Base-by-base conservation (phyloP, 1,140 invertebrate species). In the Drosophila sulfurigaster region DNA sequence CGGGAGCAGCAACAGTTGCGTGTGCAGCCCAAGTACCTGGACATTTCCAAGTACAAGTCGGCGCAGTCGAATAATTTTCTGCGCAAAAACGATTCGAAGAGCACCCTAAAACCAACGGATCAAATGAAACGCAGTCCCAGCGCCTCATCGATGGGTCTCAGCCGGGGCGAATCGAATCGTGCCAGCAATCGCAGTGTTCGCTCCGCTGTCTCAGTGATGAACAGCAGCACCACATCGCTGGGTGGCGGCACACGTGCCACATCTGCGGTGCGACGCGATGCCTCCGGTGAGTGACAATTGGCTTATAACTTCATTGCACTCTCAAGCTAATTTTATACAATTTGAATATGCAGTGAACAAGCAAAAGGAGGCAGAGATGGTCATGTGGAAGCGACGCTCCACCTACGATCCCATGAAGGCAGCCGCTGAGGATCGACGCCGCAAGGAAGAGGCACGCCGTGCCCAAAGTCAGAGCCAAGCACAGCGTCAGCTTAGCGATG, bases 341-440 rank as follows among this genome's bases (percentile, higher is more conserved):
- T 16, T 48, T 48, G 1, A 0, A 38, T 0, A 13, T 52, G 11
- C 77, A 93, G 93, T 92, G 46, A 52, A 93, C 94, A 95, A 94
- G 86, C 94, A 95, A 93, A 95, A 95, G 92, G 96, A 97, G 92
- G 95, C 96, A 48, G 97, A 98, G 90, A 95, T 98, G 93, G 96
- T 97, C 91, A 98, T 98, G 93, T 98, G 97, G 97, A 97, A 98
- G 89, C 94, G 97, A 66, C 94, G 97, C 67, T 98, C 98, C 85
- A 97, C 96, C 79, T 98, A 98, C 92, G 97, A 98, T 93, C 97
- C 97, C 2, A 95, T 98, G 94, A 97, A 97, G 85, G 96, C 96
- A 10, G 97, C 97, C 2, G 96, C 96, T 6, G 96, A 97, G 82
- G 97, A 95, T 28, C 96, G 95, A 75, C 94, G 94, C 43, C 95